These are phyloP conservation scores for Zaprionus taronus DNA, from an alignment of 1,140 invertebrate species.

Conservation along the genomic window DNA sequence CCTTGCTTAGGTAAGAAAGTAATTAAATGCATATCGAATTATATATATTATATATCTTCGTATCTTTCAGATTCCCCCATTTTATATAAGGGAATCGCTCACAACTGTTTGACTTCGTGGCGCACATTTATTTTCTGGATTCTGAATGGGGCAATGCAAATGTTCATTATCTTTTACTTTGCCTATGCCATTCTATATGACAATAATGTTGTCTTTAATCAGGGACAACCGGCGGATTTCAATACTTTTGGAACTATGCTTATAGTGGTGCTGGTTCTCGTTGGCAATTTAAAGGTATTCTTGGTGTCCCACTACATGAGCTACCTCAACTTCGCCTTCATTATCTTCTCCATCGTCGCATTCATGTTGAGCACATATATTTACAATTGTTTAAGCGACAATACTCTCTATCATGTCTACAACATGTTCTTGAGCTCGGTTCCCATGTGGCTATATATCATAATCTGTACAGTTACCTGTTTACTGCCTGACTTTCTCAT, in stretches of 20 bases:
- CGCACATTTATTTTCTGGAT: slow-evolving; percentile 88
- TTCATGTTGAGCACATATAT: slow-evolving; percentile 86
- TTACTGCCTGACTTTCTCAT: slow-evolving; percentile 86
- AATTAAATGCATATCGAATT: not conserved
- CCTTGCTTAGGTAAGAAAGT: slow-evolving; percentile 86
- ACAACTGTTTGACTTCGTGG: slow-evolving; percentile 88
- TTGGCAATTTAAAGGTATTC: slow-evolving; percentile 86
- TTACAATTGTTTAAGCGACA: slow-evolving; percentile 86
- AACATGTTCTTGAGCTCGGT: slow-evolving; percentile 86
- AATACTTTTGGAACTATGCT: slow-evolving; percentile 85
- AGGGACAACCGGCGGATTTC: slow-evolving; percentile 82
- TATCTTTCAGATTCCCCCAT: slow-evolving; percentile 86
- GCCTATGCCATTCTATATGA: slow-evolving; percentile 74
- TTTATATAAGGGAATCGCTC: slow-evolving; percentile 88
- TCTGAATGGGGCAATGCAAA: slow-evolving; percentile 86
- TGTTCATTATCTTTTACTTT: slow-evolving; percentile 85
- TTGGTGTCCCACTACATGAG: slow-evolving; percentile 88
- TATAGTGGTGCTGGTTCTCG: slow-evolving; percentile 85
- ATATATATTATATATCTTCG: not conserved
- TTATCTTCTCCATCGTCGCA: slow-evolving; percentile 86
- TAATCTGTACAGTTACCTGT: slow-evolving; percentile 86
- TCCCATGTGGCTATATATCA: slow-evolving; percentile 87
- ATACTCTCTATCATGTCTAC: slow-evolving; percentile 87
- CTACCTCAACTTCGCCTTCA: slow-evolving; percentile 85
- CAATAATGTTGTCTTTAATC: slow-evolving; percentile 80